Evolutionary conservation across 1,140 invertebrate species (phyloP), one percentile per base, ranked within the genome.

Genomic region (Calliphora vicina): DNA sequence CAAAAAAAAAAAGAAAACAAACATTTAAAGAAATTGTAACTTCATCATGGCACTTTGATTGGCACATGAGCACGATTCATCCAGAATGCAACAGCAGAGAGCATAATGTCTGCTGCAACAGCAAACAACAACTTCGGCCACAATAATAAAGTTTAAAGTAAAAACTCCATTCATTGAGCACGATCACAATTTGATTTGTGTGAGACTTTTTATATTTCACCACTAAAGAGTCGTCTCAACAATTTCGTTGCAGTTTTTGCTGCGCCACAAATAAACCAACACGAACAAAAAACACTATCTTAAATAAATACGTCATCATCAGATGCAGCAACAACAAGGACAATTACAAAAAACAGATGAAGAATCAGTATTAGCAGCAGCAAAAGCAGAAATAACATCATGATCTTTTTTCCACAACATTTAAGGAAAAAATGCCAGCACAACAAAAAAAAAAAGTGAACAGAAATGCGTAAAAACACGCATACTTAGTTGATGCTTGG

Each of bases 291-390:
- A n/a, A n/a, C n/a, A n/a, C 9, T 67, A 25, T 67, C 13, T 45
- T 45, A 78, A 78, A 78, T 43, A 78, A 67, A 78, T 78, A 78
- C 74, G 74, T 78, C 74, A 78, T 78, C 74, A 78, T 78, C 42
- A 67, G 12, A 23, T 23, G 9, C 50, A 57, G n/a, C 50, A 57
- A 57, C 50, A 67, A 67, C 20, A 67, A n/a, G 1, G 5, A 61
- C n/a, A 61, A 61, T n/a, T n/a, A n/a, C n/a, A n/a, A 23, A 67
- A 67, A 23, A 25, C 15, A n/a, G 1, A 15, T 17, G 17, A 67
- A 67, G 20, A 20, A 67, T 23, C 35, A 35, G 35, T 10, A n/a
- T n/a, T n/a, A 8, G 35, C 35, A 35, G 35, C 35, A 35, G 4
- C 17, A 67, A 5, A 23, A 67, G 20, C 8, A 67, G 35, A 78